phyloP scores from a whole-genome alignment of 2,888 invertebrate species.

The Drosophila kambysellisi region DNA sequence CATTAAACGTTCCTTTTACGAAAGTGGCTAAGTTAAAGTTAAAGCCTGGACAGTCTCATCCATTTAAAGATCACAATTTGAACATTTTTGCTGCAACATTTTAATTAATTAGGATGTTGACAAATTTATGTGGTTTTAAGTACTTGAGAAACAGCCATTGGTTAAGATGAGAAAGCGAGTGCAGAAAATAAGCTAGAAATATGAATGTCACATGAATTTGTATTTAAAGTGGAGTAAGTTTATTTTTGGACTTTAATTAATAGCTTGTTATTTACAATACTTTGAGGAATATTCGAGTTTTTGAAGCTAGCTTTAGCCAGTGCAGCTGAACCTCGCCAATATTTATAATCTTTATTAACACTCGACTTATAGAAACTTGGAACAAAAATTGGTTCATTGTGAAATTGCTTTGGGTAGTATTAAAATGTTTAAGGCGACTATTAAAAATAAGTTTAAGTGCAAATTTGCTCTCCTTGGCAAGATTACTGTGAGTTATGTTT shows the following conservation, averaged over 20 bases:
- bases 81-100: background rate
- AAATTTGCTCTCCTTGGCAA: background rate
- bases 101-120: slow-evolving; percentile 8
- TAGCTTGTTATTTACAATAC: background rate
- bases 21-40: slow-evolving; percentile 13
- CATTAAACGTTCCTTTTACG: slow-evolving; percentile 19
- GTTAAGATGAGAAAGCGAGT: background rate
- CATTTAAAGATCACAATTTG: background rate
- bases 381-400: background rate
- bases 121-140: background rate
- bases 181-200: background rate
- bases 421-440: too few species aligned
- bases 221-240: background rate
- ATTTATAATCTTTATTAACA: background rate
- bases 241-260: background rate
- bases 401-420: too few species aligned
- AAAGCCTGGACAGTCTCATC: slow-evolving; percentile 12
- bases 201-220: background rate
- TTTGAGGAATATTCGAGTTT: background rate
- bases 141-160: background rate
- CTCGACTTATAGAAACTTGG: background rate
- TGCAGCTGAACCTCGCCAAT: background rate
- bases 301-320: background rate
- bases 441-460: too few species aligned
- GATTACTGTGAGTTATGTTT: background rate